Percentiles rank a stretch among this genome's conserved stretches.
phyloP scores from a whole-genome alignment of 2,113 vertebrate genomes.

The Rissa tridactyla region DNA sequence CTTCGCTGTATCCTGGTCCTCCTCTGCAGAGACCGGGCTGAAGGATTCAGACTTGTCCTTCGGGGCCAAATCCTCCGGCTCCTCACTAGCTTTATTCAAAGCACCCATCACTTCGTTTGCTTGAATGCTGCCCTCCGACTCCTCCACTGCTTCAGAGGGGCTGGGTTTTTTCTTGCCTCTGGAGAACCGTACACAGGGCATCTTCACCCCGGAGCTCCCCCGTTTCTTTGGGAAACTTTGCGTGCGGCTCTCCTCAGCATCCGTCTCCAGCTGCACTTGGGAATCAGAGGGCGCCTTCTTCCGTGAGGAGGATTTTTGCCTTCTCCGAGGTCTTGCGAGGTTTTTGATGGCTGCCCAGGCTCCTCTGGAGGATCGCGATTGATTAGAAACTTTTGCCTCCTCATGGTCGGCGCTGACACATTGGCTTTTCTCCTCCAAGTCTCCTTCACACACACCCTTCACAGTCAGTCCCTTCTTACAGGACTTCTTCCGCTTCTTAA shows the following conservation, averaged over 20 bases:
- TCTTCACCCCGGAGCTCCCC: conserved; percentile 58
- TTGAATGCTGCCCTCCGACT: conserved; percentile 35
- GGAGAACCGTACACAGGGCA: conserved; percentile 74
- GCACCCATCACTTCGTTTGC: conserved; percentile 7
- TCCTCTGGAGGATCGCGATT: conserved; percentile 10
- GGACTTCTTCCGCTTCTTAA: conserved; percentile 77
- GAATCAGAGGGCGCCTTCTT: conserved; percentile 21
- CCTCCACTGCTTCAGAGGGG: conserved; percentile 56
- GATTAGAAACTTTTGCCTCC: not conserved
- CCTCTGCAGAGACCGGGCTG: not conserved
- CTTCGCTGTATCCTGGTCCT: not conserved
- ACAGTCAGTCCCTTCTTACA: not conserved
- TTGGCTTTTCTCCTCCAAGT: not conserved
- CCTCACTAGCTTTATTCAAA: conserved; percentile 31
- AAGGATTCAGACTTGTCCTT: not conserved
- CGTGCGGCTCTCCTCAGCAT: conserved; percentile 3
- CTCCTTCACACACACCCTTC: not conserved
- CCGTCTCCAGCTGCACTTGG: conserved; percentile 56
- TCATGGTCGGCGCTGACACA: not conserved
- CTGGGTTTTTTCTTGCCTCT: conserved; percentile 57
- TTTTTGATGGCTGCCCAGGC: conserved; percentile 75
- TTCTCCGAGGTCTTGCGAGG: conserved; percentile 61
- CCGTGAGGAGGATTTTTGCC: conserved; percentile 47
- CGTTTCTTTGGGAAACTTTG: conserved; percentile 51
- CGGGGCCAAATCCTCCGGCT: not conserved